Base-by-base conservation (phyloP, 2,113 vertebrate species). In the Indri indri region DNA sequence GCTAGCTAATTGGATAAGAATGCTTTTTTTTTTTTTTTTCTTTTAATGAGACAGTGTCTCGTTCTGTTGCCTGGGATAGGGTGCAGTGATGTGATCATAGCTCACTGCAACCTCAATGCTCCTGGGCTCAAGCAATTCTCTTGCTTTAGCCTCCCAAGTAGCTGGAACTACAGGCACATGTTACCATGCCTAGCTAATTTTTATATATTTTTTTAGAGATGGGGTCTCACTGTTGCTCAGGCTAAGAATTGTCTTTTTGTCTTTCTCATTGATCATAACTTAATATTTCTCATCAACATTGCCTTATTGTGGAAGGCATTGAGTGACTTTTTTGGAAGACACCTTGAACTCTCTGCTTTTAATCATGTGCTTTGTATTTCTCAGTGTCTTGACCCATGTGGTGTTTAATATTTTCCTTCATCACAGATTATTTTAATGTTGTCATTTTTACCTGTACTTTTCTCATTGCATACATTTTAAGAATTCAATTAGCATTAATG, bases 351-450 rank as follows among this genome's bases (percentile, higher is more conserved):
- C 22, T 59, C 32, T 83, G 10, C 27, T 42, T 88, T 68, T 65
- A 73, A 47, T 54, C 25, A 86, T 4, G 54, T 50, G 23, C 17
- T 94, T 73, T 86, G 23, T 79, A 32, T 52, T 61, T 81, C 34
- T 92, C 11, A 63, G 45, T 27, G 20, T 95, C 61, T 79, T 52
- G 40, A 73, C 80, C 10, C 42, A 65, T 63, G 3, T 83, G 16
- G 3, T 83, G 16, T 80, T 79, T 61, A 59, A 77, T 23, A 76
- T 88, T 8, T 71, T 77, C 30, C 25, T 70, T 95, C 76, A 4
- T 54, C 82, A 86, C 40, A 73, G 65, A 63, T 80, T 91, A 93
- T 74, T 94, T 76, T 84, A 95, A 61, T 94, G 65, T 52, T 80
- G 22, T 25, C 4, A 32, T 37, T 92, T 94, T 94, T 90, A 12